Conservation (phyloP, 2,113 vertebrate genomes). For the Toxotes chatareus region DNA sequence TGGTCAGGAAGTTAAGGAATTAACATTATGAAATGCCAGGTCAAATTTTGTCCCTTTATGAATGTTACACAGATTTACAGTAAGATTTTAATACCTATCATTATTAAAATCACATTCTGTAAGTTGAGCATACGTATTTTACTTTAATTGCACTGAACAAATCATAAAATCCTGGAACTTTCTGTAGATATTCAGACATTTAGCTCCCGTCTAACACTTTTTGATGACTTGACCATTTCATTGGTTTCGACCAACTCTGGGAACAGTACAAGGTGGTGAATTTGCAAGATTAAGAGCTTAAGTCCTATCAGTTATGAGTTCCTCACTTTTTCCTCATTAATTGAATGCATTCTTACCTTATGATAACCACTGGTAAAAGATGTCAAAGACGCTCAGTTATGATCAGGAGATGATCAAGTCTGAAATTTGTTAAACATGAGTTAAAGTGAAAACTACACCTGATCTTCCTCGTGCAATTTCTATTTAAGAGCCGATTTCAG, state of each 20-base stretch:
- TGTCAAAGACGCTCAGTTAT: background rate
- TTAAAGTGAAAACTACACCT: background rate
- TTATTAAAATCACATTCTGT: background rate
- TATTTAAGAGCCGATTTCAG: background rate
- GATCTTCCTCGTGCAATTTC: background rate
- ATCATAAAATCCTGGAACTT: background rate
- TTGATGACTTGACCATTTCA: background rate
- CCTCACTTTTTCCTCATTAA: background rate
- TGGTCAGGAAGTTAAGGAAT: slow-evolving; percentile 47
- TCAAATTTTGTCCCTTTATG: background rate
- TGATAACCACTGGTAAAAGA: background rate
- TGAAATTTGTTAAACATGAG: background rate
- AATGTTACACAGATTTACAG: background rate
- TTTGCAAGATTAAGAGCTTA: background rate
- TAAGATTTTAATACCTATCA: background rate
- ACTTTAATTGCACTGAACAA: background rate
- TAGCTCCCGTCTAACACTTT: background rate
- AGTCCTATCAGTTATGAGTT: background rate
- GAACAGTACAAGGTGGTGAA: background rate
- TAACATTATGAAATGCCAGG: slow-evolving; percentile 20
- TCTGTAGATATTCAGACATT: background rate
- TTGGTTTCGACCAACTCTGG: background rate
- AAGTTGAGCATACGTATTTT: background rate
- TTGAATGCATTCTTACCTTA: background rate
- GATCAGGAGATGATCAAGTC: background rate